A percentile compares a stretch with the other conserved stretches of the same genome.
phyloP scores from a whole-genome alignment of 1,140 invertebrate genomes.

The Orius laevigatus region DNA sequence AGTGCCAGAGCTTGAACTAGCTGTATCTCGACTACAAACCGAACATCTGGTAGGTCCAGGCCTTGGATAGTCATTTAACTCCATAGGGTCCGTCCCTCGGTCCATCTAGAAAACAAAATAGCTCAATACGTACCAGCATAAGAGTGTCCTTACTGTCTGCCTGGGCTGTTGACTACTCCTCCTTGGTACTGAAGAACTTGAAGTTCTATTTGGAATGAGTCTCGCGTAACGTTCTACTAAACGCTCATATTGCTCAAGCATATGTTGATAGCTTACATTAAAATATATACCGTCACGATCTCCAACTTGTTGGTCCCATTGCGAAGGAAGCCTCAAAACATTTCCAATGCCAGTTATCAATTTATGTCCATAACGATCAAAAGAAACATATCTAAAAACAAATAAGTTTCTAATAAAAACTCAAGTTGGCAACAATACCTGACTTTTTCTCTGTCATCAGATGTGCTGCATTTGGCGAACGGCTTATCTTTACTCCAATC shows the following conservation, averaged over 20 bases:
- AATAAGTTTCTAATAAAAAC: constrained; percentile 13
- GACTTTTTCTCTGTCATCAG: constrained; percentile 58
- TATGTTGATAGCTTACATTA: constrained; percentile 29
- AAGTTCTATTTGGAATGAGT: neutral
- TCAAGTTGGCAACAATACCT: constrained; percentile 30
- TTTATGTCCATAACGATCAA: constrained; percentile 65
- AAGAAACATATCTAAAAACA: constrained; percentile 58
- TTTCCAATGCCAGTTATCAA: constrained; percentile 75
- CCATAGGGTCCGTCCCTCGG: constrained; percentile 50
- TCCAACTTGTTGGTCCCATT: constrained; percentile 27
- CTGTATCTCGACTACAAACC: neutral
- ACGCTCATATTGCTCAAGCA: constrained; percentile 33
- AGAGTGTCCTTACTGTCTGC: too few relatives aligned
- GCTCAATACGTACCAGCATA: neutral
- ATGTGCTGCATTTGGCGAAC: constrained; percentile 51
- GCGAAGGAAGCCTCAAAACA: constrained; percentile 29
- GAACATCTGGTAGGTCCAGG: neutral
- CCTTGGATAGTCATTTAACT: constrained; percentile 22
- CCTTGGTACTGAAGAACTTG: neutral
- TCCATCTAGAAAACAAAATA: constrained; percentile 31
- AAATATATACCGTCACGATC: constrained; percentile 28
- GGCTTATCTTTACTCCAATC: constrained; percentile 68
- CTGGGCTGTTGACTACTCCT: neutral
- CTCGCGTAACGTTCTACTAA: constrained; percentile 31
- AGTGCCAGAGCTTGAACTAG: neutral